phyloP scores from a whole-genome alignment of 1,140 invertebrate species.

The Thaumatotibia leucotreta region DNA sequence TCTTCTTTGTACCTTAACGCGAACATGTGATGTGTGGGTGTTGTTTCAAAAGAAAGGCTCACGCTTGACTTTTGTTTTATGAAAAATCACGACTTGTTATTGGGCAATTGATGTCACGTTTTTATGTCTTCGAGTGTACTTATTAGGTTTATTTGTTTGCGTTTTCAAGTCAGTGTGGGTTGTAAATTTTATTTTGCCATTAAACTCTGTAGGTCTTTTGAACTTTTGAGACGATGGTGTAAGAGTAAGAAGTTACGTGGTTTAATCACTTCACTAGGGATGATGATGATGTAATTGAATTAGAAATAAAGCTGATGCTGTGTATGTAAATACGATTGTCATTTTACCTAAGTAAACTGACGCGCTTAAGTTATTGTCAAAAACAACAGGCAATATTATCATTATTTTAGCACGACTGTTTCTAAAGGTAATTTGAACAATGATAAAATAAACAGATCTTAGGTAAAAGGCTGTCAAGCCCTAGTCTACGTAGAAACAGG shows the following conservation, averaged over 20 bases:
- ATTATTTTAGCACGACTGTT: too few species aligned
- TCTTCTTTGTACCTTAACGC: constrained; percentile 1
- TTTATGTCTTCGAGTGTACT: constrained; percentile 4
- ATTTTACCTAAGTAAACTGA: too few species aligned
- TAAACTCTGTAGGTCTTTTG: background rate
- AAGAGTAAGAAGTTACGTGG: too few species aligned
- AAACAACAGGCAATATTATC: too few species aligned
- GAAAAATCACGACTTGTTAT: constrained; percentile 11
- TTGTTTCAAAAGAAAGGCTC: constrained; percentile 1
- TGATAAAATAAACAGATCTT: too few species aligned
- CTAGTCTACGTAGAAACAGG: background rate
- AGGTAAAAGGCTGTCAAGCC: background rate
- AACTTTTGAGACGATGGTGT: background rate
- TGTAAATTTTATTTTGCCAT: constrained; percentile 5
- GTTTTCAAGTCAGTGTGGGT: background rate
- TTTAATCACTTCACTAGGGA: too few species aligned
- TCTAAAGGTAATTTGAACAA: too few species aligned
- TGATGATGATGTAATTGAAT: too few species aligned
- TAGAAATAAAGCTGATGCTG: too few species aligned
- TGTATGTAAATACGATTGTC: too few species aligned
- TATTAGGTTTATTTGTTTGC: constrained; percentile 10
- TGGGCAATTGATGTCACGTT: constrained; percentile 12
- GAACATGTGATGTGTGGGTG: background rate
- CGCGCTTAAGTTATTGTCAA: too few species aligned
- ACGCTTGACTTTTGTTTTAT: constrained; percentile 13